A percentile compares a stretch with the other conserved stretches of the same genome.
Conservation (phyloP, 2,797 vertebrate genomes). For the Brachymystax lenok region DNA sequence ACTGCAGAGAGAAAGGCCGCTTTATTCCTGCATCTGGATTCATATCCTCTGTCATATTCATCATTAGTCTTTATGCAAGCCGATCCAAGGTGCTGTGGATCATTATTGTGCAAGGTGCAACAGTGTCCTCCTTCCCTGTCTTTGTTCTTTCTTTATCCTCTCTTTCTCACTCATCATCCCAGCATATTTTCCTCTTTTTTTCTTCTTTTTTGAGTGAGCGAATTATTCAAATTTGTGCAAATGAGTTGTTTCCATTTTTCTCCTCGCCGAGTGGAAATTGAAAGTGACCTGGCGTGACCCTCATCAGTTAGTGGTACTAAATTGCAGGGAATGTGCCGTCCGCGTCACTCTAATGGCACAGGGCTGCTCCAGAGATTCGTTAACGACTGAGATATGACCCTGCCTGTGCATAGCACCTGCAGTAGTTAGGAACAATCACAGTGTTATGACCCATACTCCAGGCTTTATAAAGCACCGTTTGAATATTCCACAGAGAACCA, state of each 20-base stretch:
- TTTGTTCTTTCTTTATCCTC: conserved; percentile 39
- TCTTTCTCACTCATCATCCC: conserved; percentile 29
- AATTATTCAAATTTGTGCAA: conserved; percentile 99
- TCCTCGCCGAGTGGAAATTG: conserved; percentile 96
- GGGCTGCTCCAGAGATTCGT: conserved; percentile 84
- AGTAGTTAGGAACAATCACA: conserved; percentile 86
- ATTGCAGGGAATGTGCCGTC: conserved; percentile 93
- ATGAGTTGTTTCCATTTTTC: conserved; percentile 99
- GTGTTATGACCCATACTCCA: conserved; percentile 84
- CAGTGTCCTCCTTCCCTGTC: conserved; percentile 53
- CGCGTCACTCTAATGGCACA: conserved; percentile 83
- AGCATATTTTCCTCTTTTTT: conserved; percentile 59
- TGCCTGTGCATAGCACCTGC: conserved; percentile 77
- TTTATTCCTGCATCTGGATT: conserved; percentile 98
- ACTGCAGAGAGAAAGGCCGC: conserved; percentile 65
- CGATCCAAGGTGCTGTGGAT: conserved; percentile 74
- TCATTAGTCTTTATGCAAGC: conserved; percentile 85
- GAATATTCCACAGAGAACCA: conserved; percentile 70
- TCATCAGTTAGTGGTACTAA: conserved; percentile 96
- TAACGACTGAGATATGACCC: conserved; percentile 89
- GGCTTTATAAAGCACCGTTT: conserved; percentile 84
- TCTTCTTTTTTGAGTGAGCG: conserved; percentile 61
- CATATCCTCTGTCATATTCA: conserved; percentile 90
- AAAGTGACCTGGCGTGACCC: conserved; percentile 95
- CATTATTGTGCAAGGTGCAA: conserved; percentile 81